Conservation (phyloP, 2,888 invertebrate species). For the Leptura quadrifasciata region DNA sequence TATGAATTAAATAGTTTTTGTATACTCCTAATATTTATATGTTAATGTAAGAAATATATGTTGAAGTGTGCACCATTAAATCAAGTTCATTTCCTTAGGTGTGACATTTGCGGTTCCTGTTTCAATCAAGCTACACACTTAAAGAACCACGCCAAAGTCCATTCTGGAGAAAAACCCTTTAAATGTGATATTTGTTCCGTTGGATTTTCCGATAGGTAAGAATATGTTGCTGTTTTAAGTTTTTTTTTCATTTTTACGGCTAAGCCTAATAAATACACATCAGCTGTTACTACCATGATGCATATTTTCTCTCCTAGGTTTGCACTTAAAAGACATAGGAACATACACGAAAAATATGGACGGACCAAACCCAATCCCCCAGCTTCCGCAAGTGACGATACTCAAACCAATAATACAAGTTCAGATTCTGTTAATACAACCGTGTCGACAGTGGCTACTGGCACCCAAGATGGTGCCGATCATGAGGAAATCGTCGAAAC, state of each 20-base stretch:
- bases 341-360: slow-evolving; percentile 92
- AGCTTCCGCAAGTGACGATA: slow-evolving; percentile 63
- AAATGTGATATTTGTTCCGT: slow-evolving; percentile 90
- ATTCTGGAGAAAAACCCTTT: slow-evolving; percentile 88
- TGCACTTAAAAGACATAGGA: slow-evolving; percentile 89
- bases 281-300: not conserved
- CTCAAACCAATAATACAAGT: slow-evolving; percentile 62
- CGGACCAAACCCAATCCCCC: slow-evolving; percentile 74
- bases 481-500: slow-evolving; percentile 68
- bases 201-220: slow-evolving; percentile 86
- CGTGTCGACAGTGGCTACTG: slow-evolving; percentile 53
- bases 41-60: not conserved
- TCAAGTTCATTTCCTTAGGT: slow-evolving; percentile 73
- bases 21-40: no score
- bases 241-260: not conserved
- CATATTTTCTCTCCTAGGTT: slow-evolving; percentile 72
- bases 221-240: slow-evolving; percentile 16
- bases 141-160: slow-evolving; percentile 91
- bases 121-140: slow-evolving; percentile 93
- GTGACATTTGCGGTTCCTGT: slow-evolving; percentile 91
- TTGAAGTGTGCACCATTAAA: not conserved
- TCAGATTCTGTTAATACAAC: slow-evolving; percentile 52
- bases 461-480: slow-evolving; percentile 55
- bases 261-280: no score
- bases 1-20: no score